phyloP scores from a whole-genome alignment of 2,797 vertebrate species.

The Phalanger gymnotis region DNA sequence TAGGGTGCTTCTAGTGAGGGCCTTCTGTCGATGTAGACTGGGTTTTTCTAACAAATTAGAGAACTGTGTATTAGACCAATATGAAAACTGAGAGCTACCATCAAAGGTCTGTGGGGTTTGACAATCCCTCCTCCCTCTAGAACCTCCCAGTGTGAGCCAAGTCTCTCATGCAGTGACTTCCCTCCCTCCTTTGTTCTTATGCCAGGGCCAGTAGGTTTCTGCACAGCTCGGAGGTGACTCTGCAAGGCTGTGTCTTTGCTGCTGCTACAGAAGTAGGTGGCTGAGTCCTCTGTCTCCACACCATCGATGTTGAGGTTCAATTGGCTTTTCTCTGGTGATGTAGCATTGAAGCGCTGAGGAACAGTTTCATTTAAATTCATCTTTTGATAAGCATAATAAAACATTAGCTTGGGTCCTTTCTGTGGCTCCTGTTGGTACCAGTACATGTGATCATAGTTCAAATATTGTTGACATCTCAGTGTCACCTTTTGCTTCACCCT shows the following conservation, averaged over 20 bases:
- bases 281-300: neutral
- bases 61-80: neutral
- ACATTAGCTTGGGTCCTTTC: neutral
- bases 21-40: neutral
- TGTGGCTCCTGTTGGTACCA: neutral
- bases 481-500: neutral
- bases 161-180: neutral
- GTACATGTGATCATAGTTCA: neutral
- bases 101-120: neutral
- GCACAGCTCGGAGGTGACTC: neutral
- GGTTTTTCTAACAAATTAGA: neutral
- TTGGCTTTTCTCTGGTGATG: rapidly evolving
- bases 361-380: neutral
- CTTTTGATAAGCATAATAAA: neutral
- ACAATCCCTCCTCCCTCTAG: neutral
- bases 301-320: neutral
- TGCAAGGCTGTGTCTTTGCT: constrained; percentile 58
- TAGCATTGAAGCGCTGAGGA: neutral
- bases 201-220: constrained; percentile 3
- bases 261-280: constrained; percentile 45
- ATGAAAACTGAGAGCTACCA: neutral
- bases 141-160: neutral
- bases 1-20: neutral
- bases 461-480: neutral
- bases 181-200: neutral